Evolutionary conservation across 1,140 invertebrate species (phyloP).

Genomic region (Lepidostoma basale): DNA sequence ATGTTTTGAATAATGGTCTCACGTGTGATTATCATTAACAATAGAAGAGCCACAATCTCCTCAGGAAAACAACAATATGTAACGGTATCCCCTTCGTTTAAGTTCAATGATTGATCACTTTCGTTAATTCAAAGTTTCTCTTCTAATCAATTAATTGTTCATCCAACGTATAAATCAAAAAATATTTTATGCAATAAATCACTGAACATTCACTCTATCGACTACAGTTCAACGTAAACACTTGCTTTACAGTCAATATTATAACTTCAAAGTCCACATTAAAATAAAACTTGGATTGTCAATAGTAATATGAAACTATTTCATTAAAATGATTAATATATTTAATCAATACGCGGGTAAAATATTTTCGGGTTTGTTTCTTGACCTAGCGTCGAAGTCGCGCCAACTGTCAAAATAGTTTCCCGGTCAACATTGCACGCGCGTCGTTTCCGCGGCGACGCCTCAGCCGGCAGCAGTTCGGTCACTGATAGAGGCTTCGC

Average conservation of each 20-base stretch:
- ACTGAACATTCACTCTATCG: too few relatives aligned
- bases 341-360: too few relatives aligned
- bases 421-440: conserved; percentile 24
- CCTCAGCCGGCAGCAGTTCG: conserved; percentile 34
- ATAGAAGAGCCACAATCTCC: conserved; percentile 7
- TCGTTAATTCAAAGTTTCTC: background rate
- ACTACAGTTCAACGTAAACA: too few relatives aligned
- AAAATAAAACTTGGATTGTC: too few relatives aligned
- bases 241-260: too few relatives aligned
- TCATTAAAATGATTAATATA: too few relatives aligned
- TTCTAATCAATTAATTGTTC: conserved; percentile 7
- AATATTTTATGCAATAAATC: too few relatives aligned
- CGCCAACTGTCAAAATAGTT: conserved; percentile 18
- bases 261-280: too few relatives aligned
- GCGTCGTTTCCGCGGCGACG: conserved; percentile 22
- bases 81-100: background rate
- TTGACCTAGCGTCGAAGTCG: conserved; percentile 24
- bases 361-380: conserved; percentile 7
- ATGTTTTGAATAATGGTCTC: conserved; percentile 22
- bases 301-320: too few relatives aligned
- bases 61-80: conserved; percentile 27
- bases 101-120: conserved; percentile 19
- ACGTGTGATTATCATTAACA: conserved; percentile 17
- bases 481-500: conserved; percentile 35
- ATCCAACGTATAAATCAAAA: background rate